Evolutionary conservation across 2,113 vertebrate genomes (phyloP).

Genomic region (Apeltes quadracus): DNA sequence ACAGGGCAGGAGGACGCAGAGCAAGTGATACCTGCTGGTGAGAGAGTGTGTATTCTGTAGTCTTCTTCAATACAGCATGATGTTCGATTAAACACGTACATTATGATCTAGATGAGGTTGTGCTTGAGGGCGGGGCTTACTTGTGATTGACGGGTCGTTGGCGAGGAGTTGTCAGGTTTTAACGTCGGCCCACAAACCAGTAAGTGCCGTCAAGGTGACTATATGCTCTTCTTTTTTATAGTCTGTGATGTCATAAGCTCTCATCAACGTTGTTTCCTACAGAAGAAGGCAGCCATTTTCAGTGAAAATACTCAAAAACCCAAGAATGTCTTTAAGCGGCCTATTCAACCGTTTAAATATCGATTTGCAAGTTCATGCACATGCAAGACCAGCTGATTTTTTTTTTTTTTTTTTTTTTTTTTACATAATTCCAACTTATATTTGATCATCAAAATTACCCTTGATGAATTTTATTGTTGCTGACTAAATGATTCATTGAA

Average conservation of each 20-base stretch:
- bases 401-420: no score
- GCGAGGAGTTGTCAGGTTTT: no score
- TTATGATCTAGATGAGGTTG: no score
- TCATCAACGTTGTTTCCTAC: background rate
- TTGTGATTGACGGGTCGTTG: no score
- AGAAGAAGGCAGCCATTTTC: background rate
- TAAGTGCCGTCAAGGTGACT: background rate
- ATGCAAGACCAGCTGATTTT: no score
- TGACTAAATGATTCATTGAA: slow-evolving; percentile 32
- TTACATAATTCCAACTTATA: background rate
- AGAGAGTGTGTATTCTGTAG: background rate
- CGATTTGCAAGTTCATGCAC: no score
- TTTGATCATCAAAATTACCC: slow-evolving; percentile 5
- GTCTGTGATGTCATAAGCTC: no score
- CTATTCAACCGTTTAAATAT: background rate
- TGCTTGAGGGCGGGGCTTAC: no score
- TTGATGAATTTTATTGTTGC: slow-evolving; percentile 9
- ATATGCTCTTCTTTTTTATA: no score
- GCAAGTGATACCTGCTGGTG: background rate
- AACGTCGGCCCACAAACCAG: background rate
- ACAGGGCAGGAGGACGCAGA: background rate
- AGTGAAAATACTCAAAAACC: no score
- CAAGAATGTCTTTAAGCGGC: slow-evolving; percentile 1
- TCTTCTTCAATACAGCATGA: no score
- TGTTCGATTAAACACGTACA: no score